Percentiles rank a stretch among this genome's conserved stretches.
These are phyloP conservation scores for Alauda arvensis DNA, from an alignment of 2,797 vertebrate species.

Conservation along the genomic window DNA sequence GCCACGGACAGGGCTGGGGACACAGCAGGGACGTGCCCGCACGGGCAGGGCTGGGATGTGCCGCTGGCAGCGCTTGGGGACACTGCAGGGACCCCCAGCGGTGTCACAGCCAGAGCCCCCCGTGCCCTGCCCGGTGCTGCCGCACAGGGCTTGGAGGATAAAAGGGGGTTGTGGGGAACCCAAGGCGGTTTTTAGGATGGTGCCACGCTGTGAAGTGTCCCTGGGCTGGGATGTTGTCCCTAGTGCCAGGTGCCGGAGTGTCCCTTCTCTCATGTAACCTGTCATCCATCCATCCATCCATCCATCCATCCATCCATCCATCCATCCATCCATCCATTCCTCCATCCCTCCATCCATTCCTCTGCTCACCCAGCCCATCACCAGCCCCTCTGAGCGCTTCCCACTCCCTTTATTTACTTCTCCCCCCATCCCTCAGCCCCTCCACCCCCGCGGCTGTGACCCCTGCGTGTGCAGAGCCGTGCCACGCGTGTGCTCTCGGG, in stretches of 20 bases:
- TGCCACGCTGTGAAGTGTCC: fast-evolving
- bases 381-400: neutral
- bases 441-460: too few species aligned
- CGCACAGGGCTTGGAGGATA: too few species aligned
- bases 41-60: too few species aligned
- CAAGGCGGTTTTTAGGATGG: neutral
- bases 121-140: neutral
- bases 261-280: neutral
- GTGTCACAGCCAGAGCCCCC: fast-evolving
- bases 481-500: too few species aligned
- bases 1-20: neutral
- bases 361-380: too few species aligned
- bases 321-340: too few species aligned
- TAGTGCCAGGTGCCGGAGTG: neutral
- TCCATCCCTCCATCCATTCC: too few species aligned
- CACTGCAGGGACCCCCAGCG: neutral
- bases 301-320: neutral
- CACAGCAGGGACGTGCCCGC: too few species aligned
- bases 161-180: too few species aligned
- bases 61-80: fast-evolving
- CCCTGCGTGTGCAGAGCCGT: too few species aligned
- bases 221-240: fast-evolving
- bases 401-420: neutral
- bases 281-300: neutral
- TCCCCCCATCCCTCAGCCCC: too few species aligned